Evolutionary conservation across 2,113 vertebrate species (phyloP), one percentile per base, ranked within the genome.

Genomic region (Clupea harengus): DNA sequence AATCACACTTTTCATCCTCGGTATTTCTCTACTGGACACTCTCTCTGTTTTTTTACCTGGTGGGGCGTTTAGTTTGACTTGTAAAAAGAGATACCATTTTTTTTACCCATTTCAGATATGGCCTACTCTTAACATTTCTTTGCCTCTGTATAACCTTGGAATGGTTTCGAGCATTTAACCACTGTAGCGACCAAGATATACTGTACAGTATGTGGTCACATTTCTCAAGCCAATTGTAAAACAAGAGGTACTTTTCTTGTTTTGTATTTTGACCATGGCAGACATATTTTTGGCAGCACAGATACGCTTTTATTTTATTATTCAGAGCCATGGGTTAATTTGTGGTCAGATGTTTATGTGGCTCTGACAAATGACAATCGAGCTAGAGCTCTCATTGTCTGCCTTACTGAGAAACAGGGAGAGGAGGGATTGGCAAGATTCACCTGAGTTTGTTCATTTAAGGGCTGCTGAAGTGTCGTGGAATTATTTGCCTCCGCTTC

Each of bases 161-260:
- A 11, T 39, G 72, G 32, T 17, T 78, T 39, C 4, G 10, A 78
- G 17, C 15, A 18, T 78, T 44, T 78, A 78, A 78, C 72, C 72
- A 15, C 28, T 78, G 72, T 39, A 13, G 72, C 3, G 72, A 78
- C 72, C 72, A 78, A 44, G 72, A 78, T 78, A 32, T 72, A 78
- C 72, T 5, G 72, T 78, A 78, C 72, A 18, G 72, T 78, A 78
- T 78, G 72, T 78, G 72, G 72, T 78, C 11, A 3, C 72, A 17
- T 78, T 78, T 78, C 28, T 39, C 32, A 78, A 44, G 32, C 72
- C 72, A 78, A 32, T 78, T 78, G 28, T 39, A 39, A 78, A 32
- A 17, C 25, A 78, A 78, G 72, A 78, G 72, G 72, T 78, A 39
- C 72, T 78, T 78, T 78, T 39, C 72, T 78, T 78, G 72, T 78